Percentiles rank a stretch among this genome's conserved stretches.
Conservation (phyloP, 35 echinoderm and acorn worm genomes). For the Ophioderma brevispina region DNA sequence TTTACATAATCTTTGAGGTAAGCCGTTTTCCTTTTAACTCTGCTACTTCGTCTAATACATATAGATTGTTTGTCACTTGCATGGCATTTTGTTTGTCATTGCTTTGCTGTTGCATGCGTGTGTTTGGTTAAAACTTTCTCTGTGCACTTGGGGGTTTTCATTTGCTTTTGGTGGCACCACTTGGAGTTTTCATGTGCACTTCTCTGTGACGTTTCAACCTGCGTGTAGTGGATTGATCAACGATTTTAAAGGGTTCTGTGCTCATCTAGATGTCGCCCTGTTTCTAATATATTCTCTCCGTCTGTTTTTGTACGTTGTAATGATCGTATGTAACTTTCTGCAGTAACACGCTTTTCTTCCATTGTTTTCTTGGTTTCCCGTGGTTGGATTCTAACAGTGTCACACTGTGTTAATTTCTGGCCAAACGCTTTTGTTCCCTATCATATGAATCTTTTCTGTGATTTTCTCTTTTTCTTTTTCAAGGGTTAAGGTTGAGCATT, state of each 20-base stretch:
- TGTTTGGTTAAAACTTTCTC: not conserved
- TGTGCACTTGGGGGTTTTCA: not conserved
- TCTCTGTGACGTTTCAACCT: not conserved
- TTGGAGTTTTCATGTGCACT: not conserved
- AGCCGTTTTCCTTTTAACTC: not conserved
- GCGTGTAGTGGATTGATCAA: not conserved
- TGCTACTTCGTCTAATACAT: not conserved
- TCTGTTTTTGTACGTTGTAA: not conserved
- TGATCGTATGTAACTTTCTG: not conserved
- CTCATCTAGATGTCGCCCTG: too few relatives aligned
- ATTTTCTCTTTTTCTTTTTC: not conserved
- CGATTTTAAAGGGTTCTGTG: not conserved
- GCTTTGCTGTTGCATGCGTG: too few relatives aligned
- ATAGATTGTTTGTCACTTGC: too few relatives aligned
- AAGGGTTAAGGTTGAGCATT: constrained; percentile 7
- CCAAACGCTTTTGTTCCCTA: not conserved
- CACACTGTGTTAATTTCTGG: not conserved
- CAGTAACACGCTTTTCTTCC: not conserved
- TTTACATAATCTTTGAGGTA: not conserved
- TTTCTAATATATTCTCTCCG: too few relatives aligned
- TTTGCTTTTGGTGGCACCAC: not conserved
- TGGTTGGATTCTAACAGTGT: not conserved
- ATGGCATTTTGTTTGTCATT: too few relatives aligned
- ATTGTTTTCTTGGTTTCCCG: not conserved
- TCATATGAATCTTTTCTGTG: not conserved